Conservation (phyloP, 2,113 vertebrate genomes). For the Thryonomys swinderianus region DNA sequence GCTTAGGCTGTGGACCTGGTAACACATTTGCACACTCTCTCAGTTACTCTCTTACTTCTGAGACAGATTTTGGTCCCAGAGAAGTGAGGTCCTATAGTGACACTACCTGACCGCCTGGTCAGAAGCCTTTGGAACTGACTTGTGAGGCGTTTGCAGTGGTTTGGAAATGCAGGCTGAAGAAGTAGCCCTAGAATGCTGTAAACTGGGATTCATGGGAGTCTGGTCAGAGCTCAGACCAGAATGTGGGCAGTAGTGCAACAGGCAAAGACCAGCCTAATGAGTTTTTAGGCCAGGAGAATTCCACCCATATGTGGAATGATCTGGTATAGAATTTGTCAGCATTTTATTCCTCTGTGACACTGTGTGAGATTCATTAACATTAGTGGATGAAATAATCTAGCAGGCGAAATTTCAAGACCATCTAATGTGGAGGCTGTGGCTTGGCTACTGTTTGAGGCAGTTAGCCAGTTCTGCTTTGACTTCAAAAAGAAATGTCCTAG, state of each 20-base stretch:
- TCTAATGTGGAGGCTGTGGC: background rate
- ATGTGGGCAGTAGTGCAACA: background rate
- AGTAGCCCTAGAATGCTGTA: background rate
- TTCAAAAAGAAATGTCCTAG: too few relatives aligned
- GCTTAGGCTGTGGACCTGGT: background rate
- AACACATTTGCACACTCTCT: background rate
- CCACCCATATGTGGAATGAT: background rate
- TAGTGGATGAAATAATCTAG: background rate
- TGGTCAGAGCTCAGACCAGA: background rate
- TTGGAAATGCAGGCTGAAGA: background rate
- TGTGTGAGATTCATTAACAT: background rate
- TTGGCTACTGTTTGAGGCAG: too few relatives aligned
- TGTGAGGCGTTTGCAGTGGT: background rate
- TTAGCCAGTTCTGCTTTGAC: too few relatives aligned
- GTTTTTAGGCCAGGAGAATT: background rate
- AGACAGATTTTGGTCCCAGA: background rate
- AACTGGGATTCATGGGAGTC: background rate
- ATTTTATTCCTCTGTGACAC: background rate
- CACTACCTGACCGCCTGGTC: background rate
- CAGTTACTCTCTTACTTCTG: background rate
- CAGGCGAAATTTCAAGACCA: background rate
- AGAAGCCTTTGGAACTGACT: background rate
- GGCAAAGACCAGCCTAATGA: background rate
- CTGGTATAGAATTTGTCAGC: background rate
- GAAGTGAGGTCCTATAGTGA: too few relatives aligned